Evolutionary conservation across 1,140 invertebrate genomes (phyloP).

Genomic region (Metaphire vulgaris): DNA sequence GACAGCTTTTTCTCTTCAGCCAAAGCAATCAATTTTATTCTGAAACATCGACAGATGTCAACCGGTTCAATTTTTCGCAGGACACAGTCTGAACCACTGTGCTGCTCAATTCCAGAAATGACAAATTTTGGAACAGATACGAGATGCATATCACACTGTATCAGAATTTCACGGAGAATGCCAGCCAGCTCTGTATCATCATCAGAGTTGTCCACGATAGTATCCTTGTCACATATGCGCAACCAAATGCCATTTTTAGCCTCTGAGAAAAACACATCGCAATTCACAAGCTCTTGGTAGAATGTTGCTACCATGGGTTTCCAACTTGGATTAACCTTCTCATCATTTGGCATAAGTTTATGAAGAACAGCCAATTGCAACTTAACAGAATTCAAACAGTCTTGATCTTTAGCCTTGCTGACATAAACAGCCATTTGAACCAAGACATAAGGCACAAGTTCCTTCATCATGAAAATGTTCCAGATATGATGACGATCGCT

Average conservation of each 20-base stretch:
- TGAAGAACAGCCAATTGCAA: background rate
- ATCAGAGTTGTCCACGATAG: background rate
- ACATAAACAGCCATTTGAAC: background rate
- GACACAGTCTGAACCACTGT: background rate
- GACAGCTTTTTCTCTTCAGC: slow-evolving; percentile 8
- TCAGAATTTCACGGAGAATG: background rate
- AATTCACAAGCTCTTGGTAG: background rate
- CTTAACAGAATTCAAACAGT: background rate
- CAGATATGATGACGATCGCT: slow-evolving; percentile 13
- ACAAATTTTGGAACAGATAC: background rate
- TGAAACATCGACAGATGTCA: background rate
- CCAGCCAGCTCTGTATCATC: background rate
- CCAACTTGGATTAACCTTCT: background rate
- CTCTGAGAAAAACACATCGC: background rate
- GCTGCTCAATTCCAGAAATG: background rate
- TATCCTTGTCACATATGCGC: background rate
- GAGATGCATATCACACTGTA: background rate
- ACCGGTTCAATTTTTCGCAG: background rate
- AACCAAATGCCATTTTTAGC: background rate
- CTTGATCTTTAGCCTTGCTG: background rate
- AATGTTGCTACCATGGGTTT: background rate
- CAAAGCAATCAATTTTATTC: background rate
- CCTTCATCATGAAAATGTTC: slow-evolving; percentile 23
- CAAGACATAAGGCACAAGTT: slow-evolving; percentile 10
- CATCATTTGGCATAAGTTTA: background rate